Base-by-base conservation (phyloP, 2,797 vertebrate species). In the Smutsia gigantea region DNA sequence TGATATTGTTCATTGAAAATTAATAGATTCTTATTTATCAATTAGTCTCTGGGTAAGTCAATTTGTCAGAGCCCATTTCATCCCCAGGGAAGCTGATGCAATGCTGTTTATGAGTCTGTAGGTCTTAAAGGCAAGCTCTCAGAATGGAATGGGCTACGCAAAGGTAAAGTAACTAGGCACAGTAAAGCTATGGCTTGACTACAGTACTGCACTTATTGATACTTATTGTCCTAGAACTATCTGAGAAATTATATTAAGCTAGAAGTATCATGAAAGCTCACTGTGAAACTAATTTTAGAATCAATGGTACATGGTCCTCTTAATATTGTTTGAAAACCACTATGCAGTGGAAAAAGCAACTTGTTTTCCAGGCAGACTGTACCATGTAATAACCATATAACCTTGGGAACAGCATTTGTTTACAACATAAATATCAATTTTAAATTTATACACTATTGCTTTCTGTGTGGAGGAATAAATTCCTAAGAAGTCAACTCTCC, bases 1-100 rank as follows among this genome's bases (percentile, higher is more conserved):
- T 91, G 39, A 81, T 75, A 69, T 79, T 91, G 46, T 42, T 75
- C 29, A 91, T 17, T 85, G 72, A 84, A 96, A 92, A 77, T 96
- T 88, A 95, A 85, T 91, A 39, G 14, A 84, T 19, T 46, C 49
- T 78, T 4, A 18, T 85, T 94, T 93, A 69, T 79, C 85, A 85
- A 69, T 81, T 93, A 69, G 29, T 74, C 87, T 75, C 53, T 63
- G 4, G 72, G 69, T 75, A 74, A 85, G 75, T 61, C 18, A 85
- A 51, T 92, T 82, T 18, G 53, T 89, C 39, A 53, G 72, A 74
- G 49, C 25, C 42, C 31, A 85, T 86, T 51, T 92, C 49, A 39
- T 39, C 14, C 18, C n/a, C 3, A 92, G n/a, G 46, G 37, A 85
- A 79, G 13, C 53, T 64, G 31, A 39, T 81, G 29, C 27, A 69